Conservation (phyloP, 2,888 invertebrate genomes). For the Hypselothyrea guttata region DNA sequence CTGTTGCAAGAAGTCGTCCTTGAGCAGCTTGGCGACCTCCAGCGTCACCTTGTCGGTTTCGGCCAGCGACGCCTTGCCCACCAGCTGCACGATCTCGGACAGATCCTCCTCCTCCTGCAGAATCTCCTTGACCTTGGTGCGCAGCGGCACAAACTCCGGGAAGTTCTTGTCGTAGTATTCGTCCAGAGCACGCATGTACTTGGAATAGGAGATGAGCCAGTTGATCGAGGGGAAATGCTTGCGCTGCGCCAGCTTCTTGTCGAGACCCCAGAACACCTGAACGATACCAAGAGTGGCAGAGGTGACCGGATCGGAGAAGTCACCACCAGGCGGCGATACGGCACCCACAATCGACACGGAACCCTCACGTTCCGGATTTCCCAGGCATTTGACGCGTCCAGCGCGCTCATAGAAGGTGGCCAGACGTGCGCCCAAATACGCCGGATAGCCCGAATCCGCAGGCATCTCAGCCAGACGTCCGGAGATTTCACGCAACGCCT, state of each 20-base stretch:
- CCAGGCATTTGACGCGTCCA: constrained; percentile 97
- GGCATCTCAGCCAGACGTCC: constrained; percentile 99
- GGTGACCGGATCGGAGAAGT: constrained; percentile 99
- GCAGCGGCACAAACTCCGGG: constrained; percentile 96
- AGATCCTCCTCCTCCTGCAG: constrained; percentile 99
- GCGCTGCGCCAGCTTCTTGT: constrained; percentile 98
- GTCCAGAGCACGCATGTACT: constrained; percentile 98
- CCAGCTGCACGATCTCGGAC: constrained; percentile 99
- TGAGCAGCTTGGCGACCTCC: constrained; percentile 98
- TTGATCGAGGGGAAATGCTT: constrained; percentile 99
- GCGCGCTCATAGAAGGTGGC: constrained; percentile 99
- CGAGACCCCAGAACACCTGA: constrained; percentile 99
- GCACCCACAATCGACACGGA: constrained; percentile 99
- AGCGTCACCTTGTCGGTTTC: constrained; percentile 99
- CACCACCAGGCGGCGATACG: constrained; percentile 99
- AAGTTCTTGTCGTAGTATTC: constrained; percentile 99
- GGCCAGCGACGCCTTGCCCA: constrained; percentile 98
- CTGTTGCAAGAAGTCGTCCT: constrained; percentile 99
- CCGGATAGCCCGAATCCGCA: constrained; percentile 99
- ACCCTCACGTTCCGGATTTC: constrained; percentile 98
- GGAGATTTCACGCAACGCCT: constrained; percentile 99
- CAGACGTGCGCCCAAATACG: constrained; percentile 97
- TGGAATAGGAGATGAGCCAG: constrained; percentile 99
- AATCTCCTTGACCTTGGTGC: constrained; percentile 96
- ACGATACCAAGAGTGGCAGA: constrained; percentile 99